Evolutionary conservation across 2,113 vertebrate genomes (phyloP).

Genomic region (Desmodus rotundus): DNA sequence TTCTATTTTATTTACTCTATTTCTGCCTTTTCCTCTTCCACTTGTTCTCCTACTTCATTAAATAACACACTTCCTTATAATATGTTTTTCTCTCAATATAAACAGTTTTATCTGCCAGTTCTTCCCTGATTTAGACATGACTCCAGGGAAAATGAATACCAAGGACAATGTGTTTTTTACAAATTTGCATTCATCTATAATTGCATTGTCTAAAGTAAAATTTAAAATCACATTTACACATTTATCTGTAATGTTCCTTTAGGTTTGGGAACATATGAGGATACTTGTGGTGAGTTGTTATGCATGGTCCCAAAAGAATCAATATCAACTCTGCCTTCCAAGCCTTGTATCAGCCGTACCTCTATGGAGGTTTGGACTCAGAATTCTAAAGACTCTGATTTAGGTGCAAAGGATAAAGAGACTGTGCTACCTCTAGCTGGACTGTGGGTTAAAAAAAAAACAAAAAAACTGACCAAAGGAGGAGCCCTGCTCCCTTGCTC

Average conservation of each 20-base stretch:
- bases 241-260: background rate
- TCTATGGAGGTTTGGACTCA: background rate
- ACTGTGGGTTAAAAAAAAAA: too few species aligned
- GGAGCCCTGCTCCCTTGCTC: too few species aligned
- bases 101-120: background rate
- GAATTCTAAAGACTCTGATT: background rate
- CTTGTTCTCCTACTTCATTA: background rate
- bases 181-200: background rate
- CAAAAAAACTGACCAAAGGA: background rate
- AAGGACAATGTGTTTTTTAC: background rate
- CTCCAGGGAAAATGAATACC: background rate
- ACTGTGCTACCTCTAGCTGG: fast-evolving
- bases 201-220: background rate
- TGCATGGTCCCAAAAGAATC: fast-evolving
- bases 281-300: background rate
- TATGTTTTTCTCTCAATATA: background rate
- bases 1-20: background rate
- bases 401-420: background rate
- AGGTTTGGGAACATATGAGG: too few species aligned
- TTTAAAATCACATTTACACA: background rate
- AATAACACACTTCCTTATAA: background rate
- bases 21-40: background rate
- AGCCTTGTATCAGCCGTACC: background rate
- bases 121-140: background rate
- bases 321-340: too few species aligned